Conservation (phyloP, 2,113 vertebrate species). For the Nannobrachium achirus region DNA sequence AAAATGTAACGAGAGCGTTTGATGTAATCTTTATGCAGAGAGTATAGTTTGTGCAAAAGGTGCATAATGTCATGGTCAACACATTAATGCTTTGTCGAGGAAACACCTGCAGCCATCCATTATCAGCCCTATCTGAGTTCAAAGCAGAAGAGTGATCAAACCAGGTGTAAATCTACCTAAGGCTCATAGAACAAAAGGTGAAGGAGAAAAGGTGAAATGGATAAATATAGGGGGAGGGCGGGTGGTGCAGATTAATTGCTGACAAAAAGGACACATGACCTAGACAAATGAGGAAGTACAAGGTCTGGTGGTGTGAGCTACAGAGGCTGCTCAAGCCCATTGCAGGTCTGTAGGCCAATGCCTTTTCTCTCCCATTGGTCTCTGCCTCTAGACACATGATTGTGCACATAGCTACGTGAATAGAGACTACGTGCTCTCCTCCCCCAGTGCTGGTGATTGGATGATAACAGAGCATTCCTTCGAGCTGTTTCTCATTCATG, state of each 20-base stretch:
- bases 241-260: conserved; percentile 75
- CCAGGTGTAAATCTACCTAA: conserved; percentile 65
- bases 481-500: conserved; percentile 71
- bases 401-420: conserved; percentile 54
- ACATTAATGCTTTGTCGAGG: conserved; percentile 49
- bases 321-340: conserved; percentile 56
- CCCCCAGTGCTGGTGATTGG: conserved; percentile 70
- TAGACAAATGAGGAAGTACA: conserved; percentile 75
- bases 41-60: conserved; percentile 50
- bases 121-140: conserved; percentile 50
- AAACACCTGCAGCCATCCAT: conserved; percentile 46
- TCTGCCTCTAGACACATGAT: conserved; percentile 59
- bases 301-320: conserved; percentile 58
- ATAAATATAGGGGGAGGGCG: conserved; percentile 65
- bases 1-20: not conserved
- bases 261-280: conserved; percentile 77
- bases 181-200: conserved; percentile 66
- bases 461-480: conserved; percentile 74
- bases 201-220: conserved; percentile 70
- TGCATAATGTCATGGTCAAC: conserved; percentile 74
- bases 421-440: conserved; percentile 60
- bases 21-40: not conserved
- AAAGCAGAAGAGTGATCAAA: conserved; percentile 58
- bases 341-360: conserved; percentile 66
- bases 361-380: conserved; percentile 6